Percentiles rank a stretch among this genome's conserved stretches.
phyloP scores from a whole-genome alignment of 2,113 vertebrate genomes.

The Tragelaphus buxtoni region DNA sequence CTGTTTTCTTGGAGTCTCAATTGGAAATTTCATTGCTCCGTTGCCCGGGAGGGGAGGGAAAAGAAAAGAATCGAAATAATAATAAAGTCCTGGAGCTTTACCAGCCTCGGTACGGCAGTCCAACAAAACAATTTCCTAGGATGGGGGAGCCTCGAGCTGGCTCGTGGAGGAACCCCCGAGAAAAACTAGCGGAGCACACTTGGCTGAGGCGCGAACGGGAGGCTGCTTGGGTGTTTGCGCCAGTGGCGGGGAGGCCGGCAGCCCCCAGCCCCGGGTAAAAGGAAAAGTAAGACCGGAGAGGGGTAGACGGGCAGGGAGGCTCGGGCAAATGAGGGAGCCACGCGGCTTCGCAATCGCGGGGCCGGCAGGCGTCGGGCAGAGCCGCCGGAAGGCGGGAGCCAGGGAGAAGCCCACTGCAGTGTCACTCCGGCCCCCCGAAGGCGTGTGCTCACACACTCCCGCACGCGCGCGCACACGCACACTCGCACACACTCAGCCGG shows the following conservation, averaged over 20 bases:
- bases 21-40: conserved; percentile 98
- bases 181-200: conserved; percentile 75
- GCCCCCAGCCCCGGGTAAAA: conserved; percentile 25
- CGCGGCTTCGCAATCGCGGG: neutral
- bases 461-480: conserved; percentile 49
- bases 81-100: conserved; percentile 75
- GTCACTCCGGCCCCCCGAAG: conserved; percentile 59
- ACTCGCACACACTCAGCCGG: neutral
- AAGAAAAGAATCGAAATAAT: conserved; percentile 53
- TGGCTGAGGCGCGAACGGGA: conserved; percentile 64
- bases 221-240: conserved; percentile 41
- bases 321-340: neutral
- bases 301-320: neutral
- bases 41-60: conserved; percentile 79
- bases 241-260: neutral
- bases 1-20: conserved; percentile 96
- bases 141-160: conserved; percentile 65
- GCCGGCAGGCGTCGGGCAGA: conserved; percentile 12
- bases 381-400: conserved; percentile 39
- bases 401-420: conserved; percentile 76
- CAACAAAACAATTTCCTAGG: conserved; percentile 77
- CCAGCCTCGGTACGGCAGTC: conserved; percentile 73
- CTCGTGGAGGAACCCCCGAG: conserved; percentile 67
- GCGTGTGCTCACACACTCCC: conserved; percentile 56
- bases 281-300: conserved; percentile 38